Evolutionary conservation across 2,888 invertebrate genomes (phyloP), one percentile per base, ranked within the genome.

Genomic region (Perizoma affinitatum): DNA sequence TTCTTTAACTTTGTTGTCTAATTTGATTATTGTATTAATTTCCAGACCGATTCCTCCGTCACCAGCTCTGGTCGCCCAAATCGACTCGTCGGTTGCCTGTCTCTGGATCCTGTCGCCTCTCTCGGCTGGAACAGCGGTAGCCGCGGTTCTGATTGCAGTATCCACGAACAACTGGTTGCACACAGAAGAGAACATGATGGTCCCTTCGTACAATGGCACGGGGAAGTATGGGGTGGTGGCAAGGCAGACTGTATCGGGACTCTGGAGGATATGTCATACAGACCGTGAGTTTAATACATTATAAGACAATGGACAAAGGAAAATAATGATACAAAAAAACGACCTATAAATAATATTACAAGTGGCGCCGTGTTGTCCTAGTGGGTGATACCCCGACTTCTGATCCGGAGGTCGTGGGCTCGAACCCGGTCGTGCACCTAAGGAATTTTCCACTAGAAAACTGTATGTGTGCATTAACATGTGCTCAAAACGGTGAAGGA

Each of bases 101-200:
- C 87, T 95, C 67, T 94, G 95, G 94, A 83, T 94, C 36, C 79
- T 94, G 43, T 94, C 94, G 0, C 94, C 94, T 0, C 80, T 96
- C 40, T 94, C 95, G 22, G 96, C 96, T 9, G 94, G 96, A 41
- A 93, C 96, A 9, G 96, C 96, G 8, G 93, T 96, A 41, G 93
- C 95, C 8, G 95, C 96, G 45, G 95, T 96, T 11, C 90, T 95
- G 44, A 94, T 96, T 4, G 96, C 96, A 11, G 95, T 96, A 64
- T 93, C 95, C 6, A 96, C 96, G 4, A 96, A 95, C 81, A 96
- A 96, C 87, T 98, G 98, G 98, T 93, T 98, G 34, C 95, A 96
- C 72, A 97, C 97, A 4, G 96, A 97, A 82, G 97, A 98, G 84
- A 96, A 96, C 82, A 95, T 97, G 93, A 94, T 95, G 60, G 96